These are phyloP conservation scores for Paramuricea clavata DNA, from an alignment of 92 coral and sea anemone species.

Conservation along the genomic window DNA sequence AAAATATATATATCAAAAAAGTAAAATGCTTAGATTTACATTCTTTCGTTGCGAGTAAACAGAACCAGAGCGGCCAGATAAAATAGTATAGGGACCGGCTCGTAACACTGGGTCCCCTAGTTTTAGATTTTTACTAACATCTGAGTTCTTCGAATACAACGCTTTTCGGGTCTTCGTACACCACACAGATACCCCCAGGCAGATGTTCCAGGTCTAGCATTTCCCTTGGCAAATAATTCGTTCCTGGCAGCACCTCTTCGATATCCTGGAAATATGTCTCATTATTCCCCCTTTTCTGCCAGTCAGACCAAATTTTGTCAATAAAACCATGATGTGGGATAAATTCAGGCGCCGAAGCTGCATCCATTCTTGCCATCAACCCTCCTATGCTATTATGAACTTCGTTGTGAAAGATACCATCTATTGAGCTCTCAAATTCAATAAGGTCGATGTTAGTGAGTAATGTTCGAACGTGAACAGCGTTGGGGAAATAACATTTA, in stretches of 20 bases:
- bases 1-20: too few relatives aligned
- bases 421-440: not conserved
- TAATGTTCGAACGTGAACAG: conserved; percentile 58
- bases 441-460: conserved; percentile 24
- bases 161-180: not conserved
- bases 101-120: not conserved
- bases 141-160: not conserved
- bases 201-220: conserved; percentile 2
- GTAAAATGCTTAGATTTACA: too few relatives aligned
- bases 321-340: conserved; percentile 85
- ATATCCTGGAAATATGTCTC: not conserved
- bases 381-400: conserved; percentile 77
- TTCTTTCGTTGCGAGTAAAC: too few relatives aligned
- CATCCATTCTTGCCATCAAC: conserved; percentile 78
- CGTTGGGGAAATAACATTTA: conserved; percentile 73
- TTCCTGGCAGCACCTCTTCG: not conserved
- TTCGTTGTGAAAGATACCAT: not conserved
- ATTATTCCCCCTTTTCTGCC: conserved; percentile 26
- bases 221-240: not conserved
- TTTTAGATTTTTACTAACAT: not conserved
- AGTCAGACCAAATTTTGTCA: conserved; percentile 70
- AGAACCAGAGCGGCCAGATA: too few relatives aligned
- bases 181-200: conserved; percentile 3
- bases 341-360: conserved; percentile 92
- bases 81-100: too few relatives aligned